phyloP scores from a whole-genome alignment of 2,797 vertebrate species.

The Sebastes diaconus region DNA sequence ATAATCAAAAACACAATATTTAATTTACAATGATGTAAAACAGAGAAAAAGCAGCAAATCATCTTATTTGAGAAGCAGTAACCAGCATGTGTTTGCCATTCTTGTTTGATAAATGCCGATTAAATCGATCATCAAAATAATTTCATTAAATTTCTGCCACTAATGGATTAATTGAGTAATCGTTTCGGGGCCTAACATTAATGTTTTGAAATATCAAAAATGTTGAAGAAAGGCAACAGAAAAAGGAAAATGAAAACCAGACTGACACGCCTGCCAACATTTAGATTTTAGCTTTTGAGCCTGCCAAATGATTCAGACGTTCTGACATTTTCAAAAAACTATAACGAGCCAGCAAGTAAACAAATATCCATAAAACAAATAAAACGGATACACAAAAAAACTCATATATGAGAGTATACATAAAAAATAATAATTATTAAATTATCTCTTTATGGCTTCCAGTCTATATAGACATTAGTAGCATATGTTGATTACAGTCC shows the following conservation, averaged over 20 bases:
- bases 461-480: background rate
- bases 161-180: background rate
- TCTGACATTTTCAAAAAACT: background rate
- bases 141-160: background rate
- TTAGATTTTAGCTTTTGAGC: background rate
- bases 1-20: background rate
- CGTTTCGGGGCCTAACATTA: background rate
- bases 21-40: background rate
- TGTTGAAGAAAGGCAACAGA: background rate
- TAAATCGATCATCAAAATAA: background rate
- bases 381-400: background rate
- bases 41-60: background rate
- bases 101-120: background rate
- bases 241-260: conserved; percentile 13
- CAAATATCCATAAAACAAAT: conserved; percentile 2
- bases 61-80: background rate
- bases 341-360: background rate
- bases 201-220: background rate
- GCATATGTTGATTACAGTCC: background rate
- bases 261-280: background rate
- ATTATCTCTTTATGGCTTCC: background rate
- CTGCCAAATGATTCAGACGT: conserved; percentile 16
- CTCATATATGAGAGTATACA: background rate
- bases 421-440: background rate
- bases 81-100: background rate